Evolutionary conservation across 2,113 vertebrate genomes (phyloP).

Genomic region (Antechinus flavipes): DNA sequence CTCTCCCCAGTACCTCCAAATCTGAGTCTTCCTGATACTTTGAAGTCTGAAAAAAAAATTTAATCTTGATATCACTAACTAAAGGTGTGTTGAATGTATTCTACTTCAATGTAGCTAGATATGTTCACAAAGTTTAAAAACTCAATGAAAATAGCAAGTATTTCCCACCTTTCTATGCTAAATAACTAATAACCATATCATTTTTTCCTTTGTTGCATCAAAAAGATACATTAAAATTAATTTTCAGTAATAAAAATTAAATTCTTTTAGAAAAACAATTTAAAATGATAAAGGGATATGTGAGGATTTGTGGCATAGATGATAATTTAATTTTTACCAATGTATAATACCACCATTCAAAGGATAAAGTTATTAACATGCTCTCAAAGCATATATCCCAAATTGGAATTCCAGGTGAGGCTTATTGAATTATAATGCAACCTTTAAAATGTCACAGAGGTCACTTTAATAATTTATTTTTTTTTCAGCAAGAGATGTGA

Average conservation of each 20-base stretch:
- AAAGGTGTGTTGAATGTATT: conserved; percentile 40
- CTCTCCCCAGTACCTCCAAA: background rate
- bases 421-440: conserved; percentile 30
- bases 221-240: conserved; percentile 6
- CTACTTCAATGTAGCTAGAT: conserved; percentile 13
- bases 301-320: conserved; percentile 17
- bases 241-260: background rate
- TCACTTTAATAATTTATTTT: conserved; percentile 62
- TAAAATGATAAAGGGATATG: background rate
- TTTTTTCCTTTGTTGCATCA: conserved; percentile 11
- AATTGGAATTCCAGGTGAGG: conserved; percentile 41
- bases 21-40: background rate
- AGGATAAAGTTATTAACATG: conserved; percentile 9
- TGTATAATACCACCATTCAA: background rate
- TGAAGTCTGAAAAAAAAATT: conserved; percentile 38
- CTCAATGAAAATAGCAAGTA: background rate
- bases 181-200: background rate
- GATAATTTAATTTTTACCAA: conserved; percentile 45
- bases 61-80: conserved; percentile 7
- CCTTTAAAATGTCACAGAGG: conserved; percentile 39
- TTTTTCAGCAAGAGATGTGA: conserved; percentile 24
- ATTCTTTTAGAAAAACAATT: conserved; percentile 9
- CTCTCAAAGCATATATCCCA: background rate
- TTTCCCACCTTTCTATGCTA: background rate
- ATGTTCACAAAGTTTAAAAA: conserved; percentile 42